Evolutionary conservation across 2,797 vertebrate genomes (phyloP), one percentile per base, ranked within the genome.

Genomic region (Silurus aristotelis): DNA sequence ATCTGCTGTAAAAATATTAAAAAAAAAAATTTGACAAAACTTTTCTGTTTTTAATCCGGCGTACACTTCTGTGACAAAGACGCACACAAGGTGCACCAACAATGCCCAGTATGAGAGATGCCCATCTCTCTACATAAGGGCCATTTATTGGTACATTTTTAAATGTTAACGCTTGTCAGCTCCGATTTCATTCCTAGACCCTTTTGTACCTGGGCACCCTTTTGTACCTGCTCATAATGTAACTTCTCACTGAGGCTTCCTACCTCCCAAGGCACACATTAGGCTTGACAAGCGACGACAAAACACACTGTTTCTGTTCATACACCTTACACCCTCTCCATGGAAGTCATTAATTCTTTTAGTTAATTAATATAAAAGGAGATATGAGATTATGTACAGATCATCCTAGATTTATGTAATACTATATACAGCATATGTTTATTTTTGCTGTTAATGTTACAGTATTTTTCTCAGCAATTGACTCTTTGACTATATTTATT

Each of bases 81-180:
- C 88, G 82, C 87, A 90, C 75, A 80, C 84, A 80, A 84, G 82
- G 81, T 90, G 87, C 90, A 88, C 90, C 90, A 91, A 89, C 92
- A 88, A 86, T 90, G 92, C 92, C 90, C 89, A 91, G 91, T 91
- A 93, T 92, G 31, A 31, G 31, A 31, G 31, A 31, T 31, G 31
- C 31, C 31, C 31, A 38, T 38, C 94, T 94, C 91, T 92, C 89
- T 88, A 92, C 91, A 94, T 94, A 92, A 94, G 92, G 90, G 91
- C 90, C 90, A 92, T 94, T 95, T 95, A 94, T 94, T 93, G 93
- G 92, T 94, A 93, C 92, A 95, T 96, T 96, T 96, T 93, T 95
- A 94, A 95, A 95, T 94, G 95, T 95, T 96, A 96, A 95, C 93
- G 95, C 94, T 94, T 97, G 96, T 96, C 96, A 93, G 93, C 94